These are phyloP conservation scores for Ectemnius cavifrons DNA, from an alignment of 2,888 invertebrate genomes.

Conservation along the genomic window DNA sequence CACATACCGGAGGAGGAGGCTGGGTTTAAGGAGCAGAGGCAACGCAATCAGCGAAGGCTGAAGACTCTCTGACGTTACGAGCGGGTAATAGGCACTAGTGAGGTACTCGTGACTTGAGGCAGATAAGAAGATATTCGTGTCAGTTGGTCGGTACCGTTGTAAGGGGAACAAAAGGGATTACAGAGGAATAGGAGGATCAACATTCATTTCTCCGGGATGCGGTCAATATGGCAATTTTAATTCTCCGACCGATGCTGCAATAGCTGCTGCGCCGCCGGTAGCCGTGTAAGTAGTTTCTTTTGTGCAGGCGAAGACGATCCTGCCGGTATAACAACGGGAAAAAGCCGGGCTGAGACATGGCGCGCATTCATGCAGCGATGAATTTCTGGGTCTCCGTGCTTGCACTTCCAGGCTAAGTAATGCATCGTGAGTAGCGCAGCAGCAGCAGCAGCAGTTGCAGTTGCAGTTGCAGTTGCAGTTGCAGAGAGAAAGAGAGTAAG, in stretches of 20 bases:
- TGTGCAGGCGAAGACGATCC: conserved; percentile 36
- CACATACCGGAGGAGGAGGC: conserved; percentile 4
- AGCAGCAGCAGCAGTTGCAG: conserved; percentile 28
- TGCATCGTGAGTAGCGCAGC: conserved; percentile 51
- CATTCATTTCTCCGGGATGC: conserved; percentile 42
- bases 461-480: conserved; percentile 22
- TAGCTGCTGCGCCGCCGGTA: no score
- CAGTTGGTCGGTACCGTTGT: conserved; percentile 43
- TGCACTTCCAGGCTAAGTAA: conserved; percentile 51
- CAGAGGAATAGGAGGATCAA: conserved; percentile 53
- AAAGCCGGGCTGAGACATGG: conserved; percentile 33
- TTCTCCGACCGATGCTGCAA: conserved; percentile 21
- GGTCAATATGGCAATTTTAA: conserved; percentile 49
- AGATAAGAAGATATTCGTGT: conserved; percentile 54
- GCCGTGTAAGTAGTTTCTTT: conserved; percentile 16
- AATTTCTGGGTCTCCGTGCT: conserved; percentile 54
- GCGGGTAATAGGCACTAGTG: conserved; percentile 44
- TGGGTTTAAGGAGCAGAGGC: conserved; percentile 46
- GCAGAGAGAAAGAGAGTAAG: conserved; percentile 27
- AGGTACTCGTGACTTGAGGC: conserved; percentile 39
- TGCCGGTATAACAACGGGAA: conserved; percentile 8
- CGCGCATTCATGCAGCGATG: conserved; percentile 50
- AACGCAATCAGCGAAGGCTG: conserved; percentile 15
- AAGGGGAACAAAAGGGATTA: conserved; percentile 48
- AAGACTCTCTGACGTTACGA: conserved; percentile 31